Percentiles rank a stretch among this genome's conserved stretches.
Conservation (phyloP, 2,888 invertebrate species). For the Dexiosoma caninum region DNA sequence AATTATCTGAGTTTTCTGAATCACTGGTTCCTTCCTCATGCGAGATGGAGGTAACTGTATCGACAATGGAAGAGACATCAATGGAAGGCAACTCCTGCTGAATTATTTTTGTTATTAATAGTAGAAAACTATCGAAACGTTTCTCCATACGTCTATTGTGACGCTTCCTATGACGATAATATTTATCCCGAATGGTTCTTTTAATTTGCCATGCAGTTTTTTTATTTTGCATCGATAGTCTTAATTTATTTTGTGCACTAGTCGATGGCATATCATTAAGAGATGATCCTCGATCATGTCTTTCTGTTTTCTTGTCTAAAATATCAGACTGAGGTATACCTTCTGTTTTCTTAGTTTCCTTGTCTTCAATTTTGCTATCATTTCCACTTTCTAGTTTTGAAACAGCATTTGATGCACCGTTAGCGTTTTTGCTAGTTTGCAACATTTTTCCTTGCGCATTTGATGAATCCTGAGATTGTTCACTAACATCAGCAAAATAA, state of each 20-base stretch:
- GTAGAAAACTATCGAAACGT: slow-evolving; percentile 70
- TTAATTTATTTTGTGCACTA: slow-evolving; percentile 19
- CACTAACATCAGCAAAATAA: slow-evolving; percentile 65
- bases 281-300: slow-evolving; percentile 9
- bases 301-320: slow-evolving; percentile 11
- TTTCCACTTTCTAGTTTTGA: too few species aligned
- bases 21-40: slow-evolving; percentile 46
- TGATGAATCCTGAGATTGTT: slow-evolving; percentile 62
- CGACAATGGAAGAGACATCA: slow-evolving; percentile 66
- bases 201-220: not conserved
- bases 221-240: not conserved
- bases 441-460: slow-evolving; percentile 14
- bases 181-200: slow-evolving; percentile 70
- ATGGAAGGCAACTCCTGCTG: slow-evolving; percentile 69
- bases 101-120: slow-evolving; percentile 71
- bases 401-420: too few species aligned
- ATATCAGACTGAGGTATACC: not conserved
- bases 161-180: slow-evolving; percentile 73
- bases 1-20: slow-evolving; percentile 39
- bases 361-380: slow-evolving; percentile 34
- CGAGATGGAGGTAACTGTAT: slow-evolving; percentile 32
- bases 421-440: not conserved
- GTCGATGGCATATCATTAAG: slow-evolving; percentile 45
- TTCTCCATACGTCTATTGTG: slow-evolving; percentile 72
- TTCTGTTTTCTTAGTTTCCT: slow-evolving; percentile 55